A percentile compares a stretch with the other conserved stretches of the same genome.
These are phyloP conservation scores for Anthoptus insignis DNA, from an alignment of 2,888 invertebrate genomes.

Conservation along the genomic window DNA sequence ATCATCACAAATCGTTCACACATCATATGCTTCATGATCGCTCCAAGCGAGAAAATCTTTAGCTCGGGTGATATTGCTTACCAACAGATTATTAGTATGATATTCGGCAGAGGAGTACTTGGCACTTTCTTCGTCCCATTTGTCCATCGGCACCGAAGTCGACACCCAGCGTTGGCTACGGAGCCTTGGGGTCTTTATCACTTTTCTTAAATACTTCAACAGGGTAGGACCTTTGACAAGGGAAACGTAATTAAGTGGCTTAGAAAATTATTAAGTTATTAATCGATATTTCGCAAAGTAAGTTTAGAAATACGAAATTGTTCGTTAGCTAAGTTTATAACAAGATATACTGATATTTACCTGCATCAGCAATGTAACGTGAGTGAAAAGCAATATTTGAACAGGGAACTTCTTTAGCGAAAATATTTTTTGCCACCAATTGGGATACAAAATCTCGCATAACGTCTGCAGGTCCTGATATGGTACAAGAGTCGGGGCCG, in stretches of 20 bases:
- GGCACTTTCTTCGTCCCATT: constrained; percentile 55
- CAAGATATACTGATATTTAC: too few species aligned
- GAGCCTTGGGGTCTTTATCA: constrained; percentile 88
- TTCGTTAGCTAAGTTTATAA: too few species aligned
- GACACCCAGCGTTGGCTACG: constrained; percentile 94
- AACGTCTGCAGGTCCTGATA: constrained; percentile 89
- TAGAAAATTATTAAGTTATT: too few species aligned
- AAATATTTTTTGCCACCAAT: constrained; percentile 55
- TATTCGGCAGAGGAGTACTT: constrained; percentile 93
- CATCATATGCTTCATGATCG: neutral
- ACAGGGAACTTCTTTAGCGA: constrained; percentile 84
- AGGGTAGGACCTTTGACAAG: neutral
- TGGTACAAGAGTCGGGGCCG: constrained; percentile 91
- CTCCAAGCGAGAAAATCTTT: neutral
- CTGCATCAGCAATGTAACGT: constrained; percentile 91
- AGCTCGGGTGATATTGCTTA: constrained; percentile 61
- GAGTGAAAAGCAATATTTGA: constrained; percentile 97
- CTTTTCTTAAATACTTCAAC: constrained; percentile 83
- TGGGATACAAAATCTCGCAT: neutral
- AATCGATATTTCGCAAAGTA: too few species aligned
- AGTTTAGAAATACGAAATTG: too few species aligned
- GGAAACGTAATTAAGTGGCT: neutral
- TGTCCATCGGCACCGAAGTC: constrained; percentile 90
- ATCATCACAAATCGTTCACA: neutral
- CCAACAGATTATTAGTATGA: constrained; percentile 92